These are phyloP conservation scores for Steatornis caripensis DNA, from an alignment of 2,113 vertebrate genomes.

Conservation along the genomic window DNA sequence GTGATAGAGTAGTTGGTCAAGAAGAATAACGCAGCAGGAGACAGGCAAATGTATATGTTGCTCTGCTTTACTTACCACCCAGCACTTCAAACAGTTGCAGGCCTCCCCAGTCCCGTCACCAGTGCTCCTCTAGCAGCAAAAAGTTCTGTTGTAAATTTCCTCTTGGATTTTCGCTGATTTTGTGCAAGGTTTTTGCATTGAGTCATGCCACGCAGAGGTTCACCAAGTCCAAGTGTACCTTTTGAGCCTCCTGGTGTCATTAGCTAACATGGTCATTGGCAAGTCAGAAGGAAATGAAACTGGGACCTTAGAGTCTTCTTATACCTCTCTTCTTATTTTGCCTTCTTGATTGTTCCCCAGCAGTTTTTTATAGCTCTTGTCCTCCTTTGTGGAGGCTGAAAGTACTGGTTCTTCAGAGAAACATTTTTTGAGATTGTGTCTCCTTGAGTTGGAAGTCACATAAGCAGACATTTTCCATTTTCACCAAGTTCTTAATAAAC, in stretches of 20 bases:
- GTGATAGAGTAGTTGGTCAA: not conserved
- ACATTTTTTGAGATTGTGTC: not conserved
- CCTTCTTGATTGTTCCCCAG: not conserved
- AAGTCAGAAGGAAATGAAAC: not conserved
- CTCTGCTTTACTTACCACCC: not conserved
- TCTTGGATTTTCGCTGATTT: not conserved
- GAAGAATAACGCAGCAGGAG: not conserved
- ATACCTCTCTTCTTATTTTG: not conserved
- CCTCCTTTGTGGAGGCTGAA: not conserved
- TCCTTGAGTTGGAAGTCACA: not conserved
- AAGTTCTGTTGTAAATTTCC: not conserved
- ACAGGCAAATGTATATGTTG: fast-evolving
- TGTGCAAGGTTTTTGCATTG: not conserved
- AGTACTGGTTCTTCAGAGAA: not conserved
- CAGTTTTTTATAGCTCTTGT: not conserved
- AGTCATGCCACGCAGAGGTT: not conserved
- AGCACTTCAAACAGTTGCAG: not conserved
- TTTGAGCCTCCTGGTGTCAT: not conserved
- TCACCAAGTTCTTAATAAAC: not conserved
- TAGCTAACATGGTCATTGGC: not conserved
- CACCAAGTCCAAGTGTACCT: not conserved
- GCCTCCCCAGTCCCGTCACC: not conserved
- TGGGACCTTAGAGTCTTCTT: not conserved
- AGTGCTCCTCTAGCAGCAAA: not conserved
- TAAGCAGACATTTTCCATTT: not conserved